Percentiles rank a stretch among this genome's conserved stretches.
phyloP scores from a whole-genome alignment of 2,113 vertebrate species.

The Neoarius graeffei region DNA sequence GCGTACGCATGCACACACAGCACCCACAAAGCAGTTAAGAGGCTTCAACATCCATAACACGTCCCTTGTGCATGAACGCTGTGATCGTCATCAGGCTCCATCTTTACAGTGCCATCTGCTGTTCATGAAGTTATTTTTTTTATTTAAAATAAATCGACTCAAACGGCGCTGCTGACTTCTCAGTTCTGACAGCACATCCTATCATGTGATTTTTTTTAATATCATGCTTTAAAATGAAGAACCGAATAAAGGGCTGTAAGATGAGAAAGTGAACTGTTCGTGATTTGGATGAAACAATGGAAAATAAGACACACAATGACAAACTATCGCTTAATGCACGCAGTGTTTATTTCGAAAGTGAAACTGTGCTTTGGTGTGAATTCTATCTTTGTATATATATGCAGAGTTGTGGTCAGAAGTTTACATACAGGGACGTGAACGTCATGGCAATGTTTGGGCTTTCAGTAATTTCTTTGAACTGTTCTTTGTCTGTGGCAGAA shows the following conservation, averaged over 20 bases:
- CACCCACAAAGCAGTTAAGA: background rate
- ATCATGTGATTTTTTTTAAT: background rate
- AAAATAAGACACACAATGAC: background rate
- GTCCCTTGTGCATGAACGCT: background rate
- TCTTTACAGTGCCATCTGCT: background rate
- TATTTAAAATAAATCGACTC: background rate
- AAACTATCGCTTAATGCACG: background rate
- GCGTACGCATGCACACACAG: background rate
- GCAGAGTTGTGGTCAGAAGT: no score
- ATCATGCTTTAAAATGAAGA: background rate
- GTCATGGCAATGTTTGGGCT: no score
- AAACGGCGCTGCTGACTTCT: no score
- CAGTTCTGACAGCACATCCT: background rate
- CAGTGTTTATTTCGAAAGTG: background rate
- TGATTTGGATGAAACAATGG: background rate
- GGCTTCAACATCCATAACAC: background rate
- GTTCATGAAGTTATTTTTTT: no score
- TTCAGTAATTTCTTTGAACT: no score
- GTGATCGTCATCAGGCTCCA: background rate
- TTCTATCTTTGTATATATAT: background rate
- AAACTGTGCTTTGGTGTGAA: background rate
- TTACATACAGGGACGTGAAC: no score
- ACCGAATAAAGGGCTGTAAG: background rate
- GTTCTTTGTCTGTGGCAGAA: no score
- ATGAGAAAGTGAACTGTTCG: background rate